Evolutionary conservation across 2,888 invertebrate species (phyloP).

Genomic region (Coenonympha glycerion): DNA sequence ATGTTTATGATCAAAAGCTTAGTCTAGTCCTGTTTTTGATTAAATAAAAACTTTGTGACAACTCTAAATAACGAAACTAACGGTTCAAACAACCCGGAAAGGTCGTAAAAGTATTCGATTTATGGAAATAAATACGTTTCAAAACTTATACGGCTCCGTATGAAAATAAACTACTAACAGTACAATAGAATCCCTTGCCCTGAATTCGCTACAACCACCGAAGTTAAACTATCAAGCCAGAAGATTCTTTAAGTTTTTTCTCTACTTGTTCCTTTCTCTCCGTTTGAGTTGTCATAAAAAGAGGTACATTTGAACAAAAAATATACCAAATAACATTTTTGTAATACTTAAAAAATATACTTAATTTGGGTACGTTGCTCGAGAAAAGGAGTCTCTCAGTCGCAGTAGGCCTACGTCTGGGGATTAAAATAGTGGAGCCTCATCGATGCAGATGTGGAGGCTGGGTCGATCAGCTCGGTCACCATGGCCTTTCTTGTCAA

Average conservation of each 20-base stretch:
- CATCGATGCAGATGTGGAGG: too few relatives aligned
- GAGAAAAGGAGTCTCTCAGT: too few relatives aligned
- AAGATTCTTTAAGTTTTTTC: background rate
- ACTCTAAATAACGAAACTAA: background rate
- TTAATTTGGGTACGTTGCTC: too few relatives aligned
- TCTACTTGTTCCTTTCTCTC: background rate
- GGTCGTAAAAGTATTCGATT: constrained; percentile 5
- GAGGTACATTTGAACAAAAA: too few relatives aligned
- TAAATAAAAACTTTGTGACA: background rate
- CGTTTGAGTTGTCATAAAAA: background rate
- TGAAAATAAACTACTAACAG: constrained; percentile 12
- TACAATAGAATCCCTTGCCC: constrained; percentile 12
- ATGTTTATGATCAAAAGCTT: too few relatives aligned
- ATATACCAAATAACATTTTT: too few relatives aligned
- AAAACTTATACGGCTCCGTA: constrained; percentile 8
- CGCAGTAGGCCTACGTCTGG: too few relatives aligned
- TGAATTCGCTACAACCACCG: constrained; percentile 15
- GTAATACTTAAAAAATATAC: too few relatives aligned
- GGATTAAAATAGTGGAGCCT: too few relatives aligned
- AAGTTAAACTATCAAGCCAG: constrained; percentile 27
- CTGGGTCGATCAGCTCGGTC: too few relatives aligned
- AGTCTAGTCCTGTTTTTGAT: too few relatives aligned
- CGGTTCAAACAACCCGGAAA: background rate
- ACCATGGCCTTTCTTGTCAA: too few relatives aligned
- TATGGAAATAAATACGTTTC: constrained; percentile 6